Percentiles rank a stretch among this genome's conserved stretches.
These are phyloP conservation scores for Galerucella nymphaeae DNA, from an alignment of 2,888 invertebrate species.

Conservation along the genomic window DNA sequence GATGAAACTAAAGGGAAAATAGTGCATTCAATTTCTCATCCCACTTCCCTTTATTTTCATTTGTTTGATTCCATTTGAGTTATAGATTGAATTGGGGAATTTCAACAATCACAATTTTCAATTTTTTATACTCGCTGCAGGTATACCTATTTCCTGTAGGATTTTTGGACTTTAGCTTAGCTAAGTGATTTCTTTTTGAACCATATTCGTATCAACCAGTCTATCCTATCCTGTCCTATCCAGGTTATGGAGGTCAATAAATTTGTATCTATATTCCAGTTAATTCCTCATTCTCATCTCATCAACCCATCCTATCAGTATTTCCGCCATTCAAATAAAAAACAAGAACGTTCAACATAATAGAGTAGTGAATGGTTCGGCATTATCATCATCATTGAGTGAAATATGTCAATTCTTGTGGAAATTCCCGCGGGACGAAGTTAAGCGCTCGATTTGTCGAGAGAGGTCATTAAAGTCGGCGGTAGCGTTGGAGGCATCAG, in stretches of 20 bases:
- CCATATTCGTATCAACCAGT: too few relatives aligned
- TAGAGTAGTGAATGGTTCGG: background rate
- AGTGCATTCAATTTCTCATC: slow-evolving; percentile 43
- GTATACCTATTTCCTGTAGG: too few relatives aligned
- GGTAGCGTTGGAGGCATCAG: slow-evolving; percentile 41
- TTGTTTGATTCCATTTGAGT: slow-evolving; percentile 23
- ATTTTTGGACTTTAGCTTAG: too few relatives aligned
- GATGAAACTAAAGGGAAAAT: slow-evolving; percentile 45
- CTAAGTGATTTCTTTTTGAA: too few relatives aligned
- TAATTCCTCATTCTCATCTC: too few relatives aligned
- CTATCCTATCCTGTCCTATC: too few relatives aligned
- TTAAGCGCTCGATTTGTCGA: slow-evolving; percentile 68
- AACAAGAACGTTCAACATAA: background rate
- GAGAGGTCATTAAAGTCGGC: slow-evolving; percentile 66
- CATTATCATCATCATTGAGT: slow-evolving; percentile 23
- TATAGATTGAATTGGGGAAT: background rate
- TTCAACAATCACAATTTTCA: too few relatives aligned
- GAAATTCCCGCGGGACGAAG: slow-evolving; percentile 53
- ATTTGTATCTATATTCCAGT: too few relatives aligned
- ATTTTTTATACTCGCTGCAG: too few relatives aligned
- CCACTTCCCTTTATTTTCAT: slow-evolving; percentile 31
- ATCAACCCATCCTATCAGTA: too few relatives aligned
- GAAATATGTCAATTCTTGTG: slow-evolving; percentile 43
- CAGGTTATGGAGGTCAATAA: too few relatives aligned
- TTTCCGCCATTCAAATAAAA: too few relatives aligned